Conservation (phyloP, 1,140 invertebrate species). For the Sitophilus oryzae region DNA sequence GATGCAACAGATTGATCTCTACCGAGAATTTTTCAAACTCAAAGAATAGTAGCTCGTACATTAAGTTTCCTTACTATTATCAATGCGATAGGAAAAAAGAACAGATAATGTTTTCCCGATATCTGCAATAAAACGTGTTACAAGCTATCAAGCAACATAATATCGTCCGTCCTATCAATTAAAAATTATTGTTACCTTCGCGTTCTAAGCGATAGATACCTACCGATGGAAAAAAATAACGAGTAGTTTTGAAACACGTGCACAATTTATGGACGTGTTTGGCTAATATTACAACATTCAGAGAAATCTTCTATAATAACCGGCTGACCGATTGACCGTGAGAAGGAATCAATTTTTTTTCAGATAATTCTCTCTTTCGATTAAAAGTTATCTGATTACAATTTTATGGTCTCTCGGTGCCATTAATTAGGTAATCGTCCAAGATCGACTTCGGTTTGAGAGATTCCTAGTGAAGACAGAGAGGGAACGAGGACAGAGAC, state of each 20-base stretch:
- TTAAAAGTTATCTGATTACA: slow-evolving; percentile 22
- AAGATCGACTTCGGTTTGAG: too few relatives aligned
- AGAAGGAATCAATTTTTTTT: slow-evolving; percentile 8
- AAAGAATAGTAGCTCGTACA: too few relatives aligned
- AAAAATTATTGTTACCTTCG: slow-evolving; percentile 28
- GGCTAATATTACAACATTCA: slow-evolving; percentile 27
- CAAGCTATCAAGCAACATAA: too few relatives aligned
- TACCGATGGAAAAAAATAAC: slow-evolving; percentile 17
- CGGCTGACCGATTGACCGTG: slow-evolving; percentile 24
- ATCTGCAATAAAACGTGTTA: too few relatives aligned
- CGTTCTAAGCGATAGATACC: slow-evolving; percentile 22
- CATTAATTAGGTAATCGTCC: slow-evolving; percentile 9
- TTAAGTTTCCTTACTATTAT: too few relatives aligned
- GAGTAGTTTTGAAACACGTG: slow-evolving; percentile 26
- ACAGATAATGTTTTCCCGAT: too few relatives aligned
- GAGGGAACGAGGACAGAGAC: too few relatives aligned
- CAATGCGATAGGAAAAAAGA: too few relatives aligned
- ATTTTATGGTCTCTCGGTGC: slow-evolving; percentile 14
- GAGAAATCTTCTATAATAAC: slow-evolving; percentile 26
- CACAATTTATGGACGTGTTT: slow-evolving; percentile 32
- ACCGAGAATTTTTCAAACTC: too few relatives aligned
- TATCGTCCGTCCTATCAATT: slow-evolving; percentile 16
- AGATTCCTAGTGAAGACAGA: too few relatives aligned
- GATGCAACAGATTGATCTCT: too few relatives aligned
- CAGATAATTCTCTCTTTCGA: slow-evolving; percentile 15